Evolutionary conservation across 1,140 invertebrate genomes (phyloP).

Genomic region (Brachionus paranguensis): DNA sequence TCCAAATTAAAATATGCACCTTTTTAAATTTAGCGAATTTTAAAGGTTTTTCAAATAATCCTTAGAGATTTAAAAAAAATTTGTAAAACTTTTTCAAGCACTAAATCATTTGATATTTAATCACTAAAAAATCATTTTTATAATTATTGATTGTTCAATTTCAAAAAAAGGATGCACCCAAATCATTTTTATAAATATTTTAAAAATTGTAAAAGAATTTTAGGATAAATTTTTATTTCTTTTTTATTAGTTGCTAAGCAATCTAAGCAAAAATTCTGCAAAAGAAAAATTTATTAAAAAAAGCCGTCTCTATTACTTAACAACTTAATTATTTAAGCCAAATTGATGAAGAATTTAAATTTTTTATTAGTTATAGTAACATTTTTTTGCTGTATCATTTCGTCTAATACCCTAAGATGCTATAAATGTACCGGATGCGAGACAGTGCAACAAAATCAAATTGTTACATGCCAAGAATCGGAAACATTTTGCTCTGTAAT

Average conservation of each 20-base stretch:
- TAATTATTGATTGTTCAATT: no score
- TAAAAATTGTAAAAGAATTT: background rate
- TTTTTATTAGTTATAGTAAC: background rate
- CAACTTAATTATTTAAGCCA: background rate
- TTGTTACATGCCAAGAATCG: background rate
- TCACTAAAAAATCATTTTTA: no score
- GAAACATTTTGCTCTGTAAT: background rate
- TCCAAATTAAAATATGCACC: no score
- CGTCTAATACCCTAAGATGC: background rate
- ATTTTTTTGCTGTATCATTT: background rate
- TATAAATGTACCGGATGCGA: background rate
- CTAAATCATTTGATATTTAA: no score
- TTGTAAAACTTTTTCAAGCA: no score
- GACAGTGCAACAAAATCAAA: background rate
- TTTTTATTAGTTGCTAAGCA: background rate
- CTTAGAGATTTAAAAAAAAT: no score
- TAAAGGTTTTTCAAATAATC: no score
- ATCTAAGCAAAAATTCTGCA: background rate
- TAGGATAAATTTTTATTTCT: background rate
- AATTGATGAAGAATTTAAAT: background rate
- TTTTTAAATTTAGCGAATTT: no score
- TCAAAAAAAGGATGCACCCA: no score
- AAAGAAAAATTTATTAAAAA: background rate
- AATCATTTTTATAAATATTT: background rate
- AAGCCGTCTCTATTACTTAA: background rate